Evolutionary conservation across 2,797 vertebrate species (phyloP).

Genomic region (Coluber constrictor): DNA sequence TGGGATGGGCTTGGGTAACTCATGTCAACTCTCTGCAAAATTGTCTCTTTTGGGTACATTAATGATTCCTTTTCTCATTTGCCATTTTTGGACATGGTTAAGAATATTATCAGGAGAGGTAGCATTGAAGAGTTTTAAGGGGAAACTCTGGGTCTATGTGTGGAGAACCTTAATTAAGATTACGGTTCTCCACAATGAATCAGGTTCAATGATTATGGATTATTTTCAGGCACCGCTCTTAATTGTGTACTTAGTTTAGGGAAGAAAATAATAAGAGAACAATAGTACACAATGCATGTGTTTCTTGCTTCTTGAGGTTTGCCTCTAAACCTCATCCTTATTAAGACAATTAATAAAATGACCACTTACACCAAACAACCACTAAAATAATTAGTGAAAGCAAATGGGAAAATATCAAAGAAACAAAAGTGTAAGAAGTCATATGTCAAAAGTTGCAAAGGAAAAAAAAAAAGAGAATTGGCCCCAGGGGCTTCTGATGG

Average conservation of each 20-base stretch:
- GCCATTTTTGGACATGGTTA: conserved; percentile 28
- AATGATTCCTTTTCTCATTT: conserved; percentile 41
- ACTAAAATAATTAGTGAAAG: not conserved
- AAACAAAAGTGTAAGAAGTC: not conserved
- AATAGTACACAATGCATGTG: not conserved
- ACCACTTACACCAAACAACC: not conserved
- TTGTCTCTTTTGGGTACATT: conserved; percentile 32
- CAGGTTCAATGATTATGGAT: not conserved
- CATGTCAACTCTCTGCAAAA: conserved; percentile 42
- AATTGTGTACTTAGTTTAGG: not conserved
- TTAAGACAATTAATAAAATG: not conserved
- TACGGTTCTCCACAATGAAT: not conserved
- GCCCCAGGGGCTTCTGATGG: not conserved
- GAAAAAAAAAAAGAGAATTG: not conserved
- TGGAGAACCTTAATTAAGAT: not conserved
- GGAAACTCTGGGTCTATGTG: not conserved
- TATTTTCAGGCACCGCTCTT: not conserved
- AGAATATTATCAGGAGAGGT: conserved; percentile 17
- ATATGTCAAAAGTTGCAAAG: not conserved
- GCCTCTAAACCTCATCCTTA: not conserved
- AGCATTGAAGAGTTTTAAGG: not conserved
- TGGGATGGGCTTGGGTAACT: conserved; percentile 42
- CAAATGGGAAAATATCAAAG: not conserved
- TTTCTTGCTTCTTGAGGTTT: not conserved
- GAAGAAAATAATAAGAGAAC: not conserved